Conservation (phyloP, 2,797 vertebrate species). For the Chelon labrosus region DNA sequence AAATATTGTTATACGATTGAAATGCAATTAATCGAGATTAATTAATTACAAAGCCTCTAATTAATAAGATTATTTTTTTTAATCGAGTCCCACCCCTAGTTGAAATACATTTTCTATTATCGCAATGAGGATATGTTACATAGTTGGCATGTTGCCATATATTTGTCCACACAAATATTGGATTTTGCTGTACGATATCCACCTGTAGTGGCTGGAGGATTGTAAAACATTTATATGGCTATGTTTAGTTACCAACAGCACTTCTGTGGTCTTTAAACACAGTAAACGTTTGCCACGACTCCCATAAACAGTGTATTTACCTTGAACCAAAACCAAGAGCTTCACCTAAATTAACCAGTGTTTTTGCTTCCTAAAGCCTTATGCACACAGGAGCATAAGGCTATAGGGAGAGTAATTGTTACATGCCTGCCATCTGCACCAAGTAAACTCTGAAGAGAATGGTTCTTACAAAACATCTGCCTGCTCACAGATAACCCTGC, state of each 20-base stretch:
- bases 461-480: conserved; percentile 47
- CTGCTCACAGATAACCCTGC: conserved; percentile 40
- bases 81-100: no score
- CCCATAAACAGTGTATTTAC: no score
- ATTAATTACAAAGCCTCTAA: no score
- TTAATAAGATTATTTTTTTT: no score
- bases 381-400: neutral
- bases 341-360: neutral
- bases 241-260: neutral
- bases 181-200: neutral
- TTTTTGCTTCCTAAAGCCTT: neutral
- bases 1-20: no score
- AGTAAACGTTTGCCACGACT: neutral
- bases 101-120: neutral
- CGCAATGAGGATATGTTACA: neutral
- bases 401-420: conserved; percentile 24
- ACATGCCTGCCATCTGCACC: neutral
- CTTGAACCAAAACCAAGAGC: neutral
- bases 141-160: neutral
- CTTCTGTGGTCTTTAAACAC: no score
- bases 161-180: neutral
- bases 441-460: conserved; percentile 21
- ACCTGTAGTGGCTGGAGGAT: neutral
- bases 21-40: no score
- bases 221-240: neutral